Evolutionary conservation across 1,140 invertebrate species (phyloP), one percentile per base, ranked within the genome.

Genomic region (Saccostrea glomerata): DNA sequence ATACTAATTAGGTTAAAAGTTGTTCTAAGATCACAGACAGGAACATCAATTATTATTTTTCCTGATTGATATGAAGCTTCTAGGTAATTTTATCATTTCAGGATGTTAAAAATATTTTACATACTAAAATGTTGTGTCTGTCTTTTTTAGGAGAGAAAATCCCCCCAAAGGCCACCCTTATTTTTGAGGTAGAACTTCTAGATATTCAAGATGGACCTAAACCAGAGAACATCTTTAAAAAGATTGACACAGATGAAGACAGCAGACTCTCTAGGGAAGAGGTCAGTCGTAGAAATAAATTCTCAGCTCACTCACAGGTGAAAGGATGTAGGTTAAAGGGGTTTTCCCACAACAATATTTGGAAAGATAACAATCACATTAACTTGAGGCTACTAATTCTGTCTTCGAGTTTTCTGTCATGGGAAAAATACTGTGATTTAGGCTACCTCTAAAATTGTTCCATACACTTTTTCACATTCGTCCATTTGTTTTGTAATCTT

Each of bases 191-290:
- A 82, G 98, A 99, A 94, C 96, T 99, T 17, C 96, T 99, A 93
- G 97, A 97, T 95, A 98, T 99, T 93, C 97, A 98, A 82, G 97
- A 98, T 92, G 97, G 97, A 0, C 97, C 97, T 55, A 97, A 98
- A 84, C 97, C 97, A 66, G 97, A 97, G 85, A 99, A 99, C 94
- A 98, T 99, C 23, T 99, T 99, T 96, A 99, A 98, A 94, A 98
- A 99, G 96, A 99, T 99, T 93, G 98, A 99, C 94, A 95, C 96
- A 82, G 97, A 99, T 94, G 96, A 96, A 89, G 98, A 99, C 96
- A 97, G 98, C 93, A 97, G 97, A 95, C 96, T 99, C 86, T 98
- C 98, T 86, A 96, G 97, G 94, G 98, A 99, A 96, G 98, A 99
- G 97, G 98, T 98, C 56, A 85, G 86, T 87, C 20, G 2, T 54